Evolutionary conservation across 2,888 invertebrate species (phyloP).

Genomic region (Hemithea aestivaria): DNA sequence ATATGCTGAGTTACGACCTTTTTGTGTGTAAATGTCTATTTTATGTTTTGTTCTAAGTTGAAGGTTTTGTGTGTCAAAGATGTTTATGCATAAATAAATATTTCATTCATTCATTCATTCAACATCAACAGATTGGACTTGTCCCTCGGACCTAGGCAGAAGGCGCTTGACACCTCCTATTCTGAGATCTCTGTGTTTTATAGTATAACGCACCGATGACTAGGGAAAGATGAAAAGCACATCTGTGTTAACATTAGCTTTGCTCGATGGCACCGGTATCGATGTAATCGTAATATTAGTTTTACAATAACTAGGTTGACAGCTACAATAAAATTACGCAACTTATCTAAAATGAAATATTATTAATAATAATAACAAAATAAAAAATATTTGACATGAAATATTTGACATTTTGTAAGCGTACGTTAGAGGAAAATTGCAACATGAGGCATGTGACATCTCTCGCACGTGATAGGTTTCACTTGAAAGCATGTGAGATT

Average conservation of each 20-base stretch:
- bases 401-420: background rate
- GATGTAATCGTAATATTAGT: constrained; percentile 7
- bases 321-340: constrained; percentile 2
- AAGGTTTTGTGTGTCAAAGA: no score
- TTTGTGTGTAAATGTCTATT: no score
- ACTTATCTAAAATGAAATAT: no score
- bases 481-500: constrained; percentile 3
- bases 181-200: no score
- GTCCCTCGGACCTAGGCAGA: no score
- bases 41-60: no score
- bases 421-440: constrained; percentile 7
- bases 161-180: no score
- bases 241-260: constrained; percentile 15
- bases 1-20: no score
- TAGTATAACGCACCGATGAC: constrained; percentile 10
- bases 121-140: no score
- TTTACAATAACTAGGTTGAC: constrained; percentile 7
- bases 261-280: constrained; percentile 6
- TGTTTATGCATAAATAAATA: no score
- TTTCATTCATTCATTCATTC: no score
- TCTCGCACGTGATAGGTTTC: constrained; percentile 12
- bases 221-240: constrained; percentile 18
- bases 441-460: constrained; percentile 4
- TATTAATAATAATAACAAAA: background rate
- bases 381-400: constrained; percentile 2